Base-by-base conservation (phyloP, 2,888 invertebrate species). In the Lasioglossum marginatum region DNA sequence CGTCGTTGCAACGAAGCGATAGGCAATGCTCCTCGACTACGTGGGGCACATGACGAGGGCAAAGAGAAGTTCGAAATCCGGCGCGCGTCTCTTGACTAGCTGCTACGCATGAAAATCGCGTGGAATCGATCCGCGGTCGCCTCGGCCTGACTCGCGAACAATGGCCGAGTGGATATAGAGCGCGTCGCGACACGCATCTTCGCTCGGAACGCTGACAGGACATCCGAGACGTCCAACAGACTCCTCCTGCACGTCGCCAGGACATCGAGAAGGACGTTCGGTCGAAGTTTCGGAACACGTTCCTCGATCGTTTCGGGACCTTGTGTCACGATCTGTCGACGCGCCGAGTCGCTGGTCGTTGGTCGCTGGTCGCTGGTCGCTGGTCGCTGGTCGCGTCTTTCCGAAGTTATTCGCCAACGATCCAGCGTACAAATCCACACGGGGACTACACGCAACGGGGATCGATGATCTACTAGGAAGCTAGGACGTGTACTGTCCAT, bases 41-140 rank as follows among this genome's bases (percentile, higher is more conserved):
- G 40, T 70, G 37, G 82, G 45, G 70, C 77, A 40, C 77, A 34
- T 37, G 63, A 48, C 23, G 68, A 48, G 81, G 77, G 78, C 70
- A 52, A 78, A 70, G 79, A 68, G 75, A 72, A 80, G 63, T 57
- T 80, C 27, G 71, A 77, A 81, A 77, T 78, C 70, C n/a, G 37
- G 74, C 77, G 74, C 66, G 74, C 83, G 75, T 66, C 77, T 71
- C 79, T 81, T 72, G 81, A 79, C 79, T 76, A 77, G 80, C 72
- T 75, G 60, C 81, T 70, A 73, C 76, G 80, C 76, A 75, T 84
- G 81, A 72, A 87, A 90, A 80, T 87, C 82, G 60, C 83, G 74
- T 34, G 66, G 80, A 77, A 88, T 90, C 85, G 90, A 87, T 90
- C 83, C 70, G 57, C 76, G 34, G 79, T 68, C 45, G 27, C 40